Percentiles rank a stretch among this genome's conserved stretches.
Conservation (phyloP, 2,797 vertebrate genomes). For the Muscicapa comitata region DNA sequence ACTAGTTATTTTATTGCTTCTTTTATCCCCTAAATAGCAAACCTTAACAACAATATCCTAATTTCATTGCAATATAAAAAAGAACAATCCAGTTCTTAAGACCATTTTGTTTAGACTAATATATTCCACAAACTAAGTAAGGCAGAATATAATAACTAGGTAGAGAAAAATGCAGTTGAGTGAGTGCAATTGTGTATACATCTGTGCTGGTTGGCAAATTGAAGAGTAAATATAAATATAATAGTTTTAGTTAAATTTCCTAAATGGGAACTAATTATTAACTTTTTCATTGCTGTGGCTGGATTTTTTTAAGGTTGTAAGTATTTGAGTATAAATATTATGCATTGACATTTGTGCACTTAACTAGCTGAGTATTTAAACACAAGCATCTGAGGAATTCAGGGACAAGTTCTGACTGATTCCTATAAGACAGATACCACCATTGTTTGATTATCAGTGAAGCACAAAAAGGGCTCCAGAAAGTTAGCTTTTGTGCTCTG, state of each 20-base stretch:
- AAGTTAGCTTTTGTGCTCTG: not conserved
- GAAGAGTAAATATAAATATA: not conserved
- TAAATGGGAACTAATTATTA: not conserved
- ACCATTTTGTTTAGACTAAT: not conserved
- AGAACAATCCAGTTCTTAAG: not conserved
- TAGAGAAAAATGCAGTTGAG: not conserved
- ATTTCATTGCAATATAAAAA: not conserved
- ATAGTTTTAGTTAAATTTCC: not conserved
- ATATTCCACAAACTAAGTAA: not conserved
- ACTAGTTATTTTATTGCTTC: not conserved
- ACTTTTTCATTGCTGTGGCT: not conserved
- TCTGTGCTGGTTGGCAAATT: not conserved
- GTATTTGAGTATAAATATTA: not conserved
- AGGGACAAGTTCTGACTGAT: not conserved
- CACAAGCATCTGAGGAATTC: not conserved
- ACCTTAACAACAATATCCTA: not conserved
- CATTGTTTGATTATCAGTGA: not conserved
- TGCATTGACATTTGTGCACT: not conserved
- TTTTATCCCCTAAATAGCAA: not conserved
- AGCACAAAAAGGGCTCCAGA: not conserved
- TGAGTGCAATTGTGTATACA: not conserved
- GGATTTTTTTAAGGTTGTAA: not conserved
- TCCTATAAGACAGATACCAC: not conserved
- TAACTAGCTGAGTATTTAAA: not conserved
- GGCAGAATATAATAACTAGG: not conserved